Evolutionary conservation across 2,113 vertebrate species (phyloP).

Genomic region (Spermophilus dauricus): DNA sequence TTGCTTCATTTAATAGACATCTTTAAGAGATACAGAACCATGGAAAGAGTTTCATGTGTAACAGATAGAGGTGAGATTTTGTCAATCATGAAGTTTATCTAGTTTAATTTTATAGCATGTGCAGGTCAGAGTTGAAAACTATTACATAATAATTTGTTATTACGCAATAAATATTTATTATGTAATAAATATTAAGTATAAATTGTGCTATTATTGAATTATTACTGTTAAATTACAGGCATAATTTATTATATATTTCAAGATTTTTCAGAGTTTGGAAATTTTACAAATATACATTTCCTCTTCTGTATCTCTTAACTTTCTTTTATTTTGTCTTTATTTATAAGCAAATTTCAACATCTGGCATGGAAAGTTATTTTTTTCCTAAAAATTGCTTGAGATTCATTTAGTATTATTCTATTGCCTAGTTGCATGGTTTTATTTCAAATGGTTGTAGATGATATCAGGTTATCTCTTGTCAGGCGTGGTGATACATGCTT

Average conservation of each 20-base stretch:
- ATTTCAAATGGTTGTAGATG: slow-evolving; percentile 1
- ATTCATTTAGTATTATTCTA: slow-evolving; percentile 31
- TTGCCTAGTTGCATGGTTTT: not conserved
- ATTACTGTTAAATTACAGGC: too few relatives aligned
- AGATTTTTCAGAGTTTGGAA: not conserved
- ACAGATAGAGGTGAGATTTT: not conserved
- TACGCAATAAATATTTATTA: too few relatives aligned
- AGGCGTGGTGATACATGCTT: not conserved
- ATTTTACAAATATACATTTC: not conserved
- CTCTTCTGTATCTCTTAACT: not conserved
- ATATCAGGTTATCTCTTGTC: slow-evolving; percentile 1
- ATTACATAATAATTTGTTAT: too few relatives aligned
- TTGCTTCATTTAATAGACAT: not conserved
- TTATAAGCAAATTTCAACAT: slow-evolving; percentile 4
- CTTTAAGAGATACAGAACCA: not conserved
- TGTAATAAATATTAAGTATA: too few relatives aligned
- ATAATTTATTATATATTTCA: not conserved
- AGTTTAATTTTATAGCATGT: not conserved
- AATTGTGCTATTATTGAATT: too few relatives aligned
- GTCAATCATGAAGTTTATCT: not conserved
- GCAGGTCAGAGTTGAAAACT: not conserved
- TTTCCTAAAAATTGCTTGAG: not conserved
- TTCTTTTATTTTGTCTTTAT: slow-evolving; percentile 31
- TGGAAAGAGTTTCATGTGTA: not conserved
- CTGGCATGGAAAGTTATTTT: not conserved